phyloP scores from a whole-genome alignment of 2,888 invertebrate genomes.

The Acanthosepion lycidas region DNA sequence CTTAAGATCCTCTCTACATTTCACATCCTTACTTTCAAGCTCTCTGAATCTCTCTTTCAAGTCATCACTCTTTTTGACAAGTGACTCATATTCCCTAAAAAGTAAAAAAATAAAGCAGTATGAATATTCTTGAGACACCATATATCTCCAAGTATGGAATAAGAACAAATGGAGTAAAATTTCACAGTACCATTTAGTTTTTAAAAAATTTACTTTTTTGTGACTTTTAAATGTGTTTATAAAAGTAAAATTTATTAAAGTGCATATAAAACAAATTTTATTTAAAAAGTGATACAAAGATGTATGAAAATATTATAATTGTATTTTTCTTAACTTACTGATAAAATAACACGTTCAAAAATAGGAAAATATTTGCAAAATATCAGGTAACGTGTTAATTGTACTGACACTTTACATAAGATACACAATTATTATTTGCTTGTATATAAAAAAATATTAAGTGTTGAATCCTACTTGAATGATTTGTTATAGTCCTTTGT shows the following conservation, averaged over 20 bases:
- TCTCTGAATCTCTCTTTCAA: conserved; percentile 79
- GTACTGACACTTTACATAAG: background rate
- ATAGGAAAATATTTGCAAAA: background rate
- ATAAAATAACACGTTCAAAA: too few species aligned
- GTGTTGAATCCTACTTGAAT: conserved; percentile 64
- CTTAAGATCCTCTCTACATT: conserved; percentile 74
- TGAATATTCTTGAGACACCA: background rate
- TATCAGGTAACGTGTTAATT: background rate
- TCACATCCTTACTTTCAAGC: conserved; percentile 81
- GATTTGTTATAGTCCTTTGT: conserved; percentile 75
- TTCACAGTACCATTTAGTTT: too few species aligned
- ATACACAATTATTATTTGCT: background rate
- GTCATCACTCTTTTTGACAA: conserved; percentile 74
- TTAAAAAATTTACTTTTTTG: too few species aligned
- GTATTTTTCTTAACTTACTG: background rate
- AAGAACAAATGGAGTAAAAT: too few species aligned
- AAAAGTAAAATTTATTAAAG: too few species aligned
- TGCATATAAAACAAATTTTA: too few species aligned
- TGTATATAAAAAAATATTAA: background rate
- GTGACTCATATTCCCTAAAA: conserved; percentile 69
- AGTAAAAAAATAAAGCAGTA: background rate
- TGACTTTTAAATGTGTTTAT: too few species aligned
- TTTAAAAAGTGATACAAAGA: too few species aligned
- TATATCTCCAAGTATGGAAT: too few species aligned
- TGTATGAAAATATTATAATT: too few species aligned